Evolutionary conservation across 2,113 vertebrate genomes (phyloP), one percentile per base, ranked within the genome.

Genomic region (Dissostichus mawsoni): DNA sequence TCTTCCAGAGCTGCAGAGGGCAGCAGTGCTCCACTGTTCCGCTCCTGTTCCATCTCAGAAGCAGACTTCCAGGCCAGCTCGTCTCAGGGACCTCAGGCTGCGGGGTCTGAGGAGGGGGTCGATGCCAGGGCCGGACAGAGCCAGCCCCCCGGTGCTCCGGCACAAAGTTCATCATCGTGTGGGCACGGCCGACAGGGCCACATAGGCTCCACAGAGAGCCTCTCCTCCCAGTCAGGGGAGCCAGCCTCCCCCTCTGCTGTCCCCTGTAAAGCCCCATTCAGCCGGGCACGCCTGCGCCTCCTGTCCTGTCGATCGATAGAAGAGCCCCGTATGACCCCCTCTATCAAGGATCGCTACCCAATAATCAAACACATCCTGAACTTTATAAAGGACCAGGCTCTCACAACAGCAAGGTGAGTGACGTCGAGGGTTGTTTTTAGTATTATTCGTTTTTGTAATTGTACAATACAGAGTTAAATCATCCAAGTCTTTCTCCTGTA

Each of bases 281-380:
- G 93, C 74, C 95, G 97, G 13, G 96, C 97, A 2, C 96, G 97
- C 12, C 93, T 99, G 1, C 95, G 98, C 74, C 96, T 99, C 33
- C 95, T 99, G n/a, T 99, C 98, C 1, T 97, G 96, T 87, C 93
- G 97, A 56, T 99, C 98, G 0, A 79, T 97, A 89, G 98, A 99
- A 56, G 98, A 99, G 81, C 92, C 96, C 1, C 95, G 93, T 50
- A 66, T 93, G 18, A 68, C 88, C 20, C 95, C 95, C 2, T 95
- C 96, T 1, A 90, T 98, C 36, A 98, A 97, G 80, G 98, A 98
- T 69, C 96, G 96, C 76, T 96, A 97, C 41, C 97, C 96, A 0
- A 83, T 98, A 5, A 84, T 99, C 82, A 99, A 96, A 86, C 96
- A 95, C 65, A 92, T 96, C 53, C 86, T 98, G 74, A 96, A 96